Conservation (phyloP, 37 sponge, comb jelly and placozoan genomes). For the Dysidea cf. avara region DNA sequence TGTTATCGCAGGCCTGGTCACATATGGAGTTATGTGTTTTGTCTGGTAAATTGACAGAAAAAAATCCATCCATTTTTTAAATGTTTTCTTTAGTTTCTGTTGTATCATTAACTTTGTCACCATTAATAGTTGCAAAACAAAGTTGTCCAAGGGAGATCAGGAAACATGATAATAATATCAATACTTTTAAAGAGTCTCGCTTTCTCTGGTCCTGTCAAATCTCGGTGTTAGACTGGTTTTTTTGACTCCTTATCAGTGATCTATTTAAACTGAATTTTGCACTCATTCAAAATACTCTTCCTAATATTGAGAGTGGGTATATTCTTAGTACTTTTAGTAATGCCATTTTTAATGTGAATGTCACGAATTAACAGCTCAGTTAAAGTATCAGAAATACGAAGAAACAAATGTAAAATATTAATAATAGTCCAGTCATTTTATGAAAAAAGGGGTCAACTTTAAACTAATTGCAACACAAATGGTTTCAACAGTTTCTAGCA, state of each 20-base stretch:
- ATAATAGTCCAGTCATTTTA: slow-evolving; percentile 7
- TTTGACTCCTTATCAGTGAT: slow-evolving; percentile 5
- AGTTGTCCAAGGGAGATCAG: neutral
- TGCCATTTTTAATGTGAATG: neutral
- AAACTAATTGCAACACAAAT: too few relatives aligned
- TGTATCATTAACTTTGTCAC: neutral
- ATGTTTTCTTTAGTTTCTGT: neutral
- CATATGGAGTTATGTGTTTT: neutral
- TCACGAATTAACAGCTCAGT: slow-evolving; percentile 10
- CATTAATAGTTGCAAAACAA: slow-evolving; percentile 1
- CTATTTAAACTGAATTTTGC: neutral
- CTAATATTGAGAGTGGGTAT: too few relatives aligned
- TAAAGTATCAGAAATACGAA: slow-evolving; percentile 1
- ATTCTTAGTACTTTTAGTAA: neutral
- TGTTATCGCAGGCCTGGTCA: too few relatives aligned
- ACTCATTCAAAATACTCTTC: neutral
- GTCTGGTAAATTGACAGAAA: neutral
- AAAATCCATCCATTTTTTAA: slow-evolving; percentile 6
- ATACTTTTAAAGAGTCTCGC: neutral
- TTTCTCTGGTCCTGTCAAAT: slow-evolving; percentile 25
- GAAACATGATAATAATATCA: slow-evolving; percentile 11
- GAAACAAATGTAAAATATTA: slow-evolving; percentile 21
- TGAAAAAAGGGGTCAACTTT: too few relatives aligned
- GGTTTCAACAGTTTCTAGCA: too few relatives aligned
- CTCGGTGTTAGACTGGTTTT: neutral